Evolutionary conservation across 2,888 invertebrate species (phyloP).

Genomic region (Rhaphigaster nebulosa): DNA sequence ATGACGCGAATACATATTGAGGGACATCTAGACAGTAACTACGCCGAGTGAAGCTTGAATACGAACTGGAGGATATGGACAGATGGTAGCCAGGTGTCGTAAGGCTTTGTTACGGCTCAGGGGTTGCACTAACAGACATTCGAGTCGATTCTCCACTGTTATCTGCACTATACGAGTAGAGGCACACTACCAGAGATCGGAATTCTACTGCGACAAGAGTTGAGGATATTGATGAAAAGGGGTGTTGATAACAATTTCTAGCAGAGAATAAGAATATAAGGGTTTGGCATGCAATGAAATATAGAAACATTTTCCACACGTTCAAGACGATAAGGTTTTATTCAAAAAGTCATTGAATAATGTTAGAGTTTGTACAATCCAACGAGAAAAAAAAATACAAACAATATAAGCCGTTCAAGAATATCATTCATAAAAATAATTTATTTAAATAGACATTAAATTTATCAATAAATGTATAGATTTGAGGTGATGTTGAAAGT

Average conservation of each 20-base stretch:
- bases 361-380: too few species aligned
- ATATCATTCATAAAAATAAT: too few species aligned
- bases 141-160: neutral
- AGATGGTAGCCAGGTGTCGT: neutral
- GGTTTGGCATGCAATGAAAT: too few species aligned
- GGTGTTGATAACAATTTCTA: neutral
- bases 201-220: neutral
- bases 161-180: neutral
- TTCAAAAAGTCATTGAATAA: too few species aligned
- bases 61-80: neutral
- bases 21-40: neutral
- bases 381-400: too few species aligned
- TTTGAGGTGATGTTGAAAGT: too few species aligned
- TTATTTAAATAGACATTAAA: too few species aligned
- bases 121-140: neutral
- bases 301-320: too few species aligned
- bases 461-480: too few species aligned
- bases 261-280: neutral
- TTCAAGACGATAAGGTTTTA: too few species aligned
- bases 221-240: neutral
- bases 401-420: too few species aligned
- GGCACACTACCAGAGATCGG: neutral
- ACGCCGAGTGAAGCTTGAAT: neutral
- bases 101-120: neutral
- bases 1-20: conserved; percentile 1